Percentiles rank a stretch among this genome's conserved stretches.
These are phyloP conservation scores for Hypselothyrea guttata DNA, from an alignment of 2,888 invertebrate genomes.

Conservation along the genomic window DNA sequence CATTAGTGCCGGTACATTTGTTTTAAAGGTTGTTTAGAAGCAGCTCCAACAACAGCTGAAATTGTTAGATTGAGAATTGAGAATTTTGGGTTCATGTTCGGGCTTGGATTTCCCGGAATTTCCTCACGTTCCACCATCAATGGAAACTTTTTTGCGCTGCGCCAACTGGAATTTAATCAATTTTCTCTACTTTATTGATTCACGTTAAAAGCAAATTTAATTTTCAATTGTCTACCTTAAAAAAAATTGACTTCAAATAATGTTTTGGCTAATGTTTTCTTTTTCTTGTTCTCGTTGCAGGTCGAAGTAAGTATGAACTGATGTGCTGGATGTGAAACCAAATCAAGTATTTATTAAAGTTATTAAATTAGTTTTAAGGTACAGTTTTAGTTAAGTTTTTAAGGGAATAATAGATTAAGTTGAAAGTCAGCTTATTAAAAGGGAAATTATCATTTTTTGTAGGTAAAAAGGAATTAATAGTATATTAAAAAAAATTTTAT, in stretches of 20 bases:
- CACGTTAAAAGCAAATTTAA: constrained; percentile 73
- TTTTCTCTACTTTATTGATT: constrained; percentile 80
- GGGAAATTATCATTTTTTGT: no score
- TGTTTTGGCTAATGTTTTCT: constrained; percentile 20
- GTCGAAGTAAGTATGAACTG: constrained; percentile 82
- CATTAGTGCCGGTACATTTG: constrained; percentile 82
- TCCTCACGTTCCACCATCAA: constrained; percentile 55
- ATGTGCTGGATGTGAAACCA: neutral
- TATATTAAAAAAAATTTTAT: no score
- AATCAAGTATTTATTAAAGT: no score
- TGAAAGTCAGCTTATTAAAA: no score
- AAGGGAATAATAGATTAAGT: no score
- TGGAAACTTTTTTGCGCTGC: constrained; percentile 38
- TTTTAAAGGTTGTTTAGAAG: constrained; percentile 64
- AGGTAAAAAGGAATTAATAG: no score
- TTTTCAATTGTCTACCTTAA: constrained; percentile 46
- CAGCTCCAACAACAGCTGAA: neutral
- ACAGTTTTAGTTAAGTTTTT: no score
- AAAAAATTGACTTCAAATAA: constrained; percentile 6
- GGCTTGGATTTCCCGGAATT: constrained; percentile 40
- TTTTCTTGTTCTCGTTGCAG: constrained; percentile 78
- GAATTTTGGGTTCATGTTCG: neutral
- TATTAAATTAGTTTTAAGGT: no score
- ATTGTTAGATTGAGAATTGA: no score
- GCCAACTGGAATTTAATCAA: constrained; percentile 75